Evolutionary conservation across 2,797 vertebrate genomes (phyloP), one percentile per base, ranked within the genome.

Genomic region (Lithobates sylvaticus): DNA sequence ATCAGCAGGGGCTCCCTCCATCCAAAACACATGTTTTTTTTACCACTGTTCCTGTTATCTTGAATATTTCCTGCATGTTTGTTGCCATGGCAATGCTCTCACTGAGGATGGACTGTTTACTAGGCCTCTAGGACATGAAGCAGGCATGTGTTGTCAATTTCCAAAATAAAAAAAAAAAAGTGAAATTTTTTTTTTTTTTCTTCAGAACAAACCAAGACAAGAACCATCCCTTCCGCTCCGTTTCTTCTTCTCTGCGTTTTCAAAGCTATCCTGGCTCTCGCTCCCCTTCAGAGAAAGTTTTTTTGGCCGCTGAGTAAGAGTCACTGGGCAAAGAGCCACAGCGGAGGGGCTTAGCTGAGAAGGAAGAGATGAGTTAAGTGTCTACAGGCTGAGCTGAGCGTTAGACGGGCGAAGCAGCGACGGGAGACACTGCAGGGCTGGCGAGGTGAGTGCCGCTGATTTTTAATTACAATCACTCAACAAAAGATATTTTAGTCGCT

Each of bases 11-110:
- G 26, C 21, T 29, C 36, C 27, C 82, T 90, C 94, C 94, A 94
- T 94, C 90, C 90, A 90, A 94, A 95, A 93, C 94, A 95, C 79
- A 93, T 95, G 93, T 91, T 93, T 61, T 54, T 92, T 88, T 68
- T 27, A 1, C 89, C 91, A 88, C 92, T 90, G 89, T 93, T 92
- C 88, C 2, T 93, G 92, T 94, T 94, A 95, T 95, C 94, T 93
- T 89, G 92, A 90, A 93, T 92, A 93, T 93, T 95, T 95, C 93
- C 93, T 93, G 92, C 91, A 78, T 93, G 92, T 92, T 94, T 93
- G 91, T 94, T 90, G 88, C 92, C 89, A 90, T 90, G 92, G 92
- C 88, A 91, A 94, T 91, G 23, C 5, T 89, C 93, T 92, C 91
- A 89, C 92, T 90, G 90, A 74, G 89, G 91, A 91, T 93, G 91